Evolutionary conservation across 2,113 vertebrate genomes (phyloP).

Genomic region (Nicator chloris): DNA sequence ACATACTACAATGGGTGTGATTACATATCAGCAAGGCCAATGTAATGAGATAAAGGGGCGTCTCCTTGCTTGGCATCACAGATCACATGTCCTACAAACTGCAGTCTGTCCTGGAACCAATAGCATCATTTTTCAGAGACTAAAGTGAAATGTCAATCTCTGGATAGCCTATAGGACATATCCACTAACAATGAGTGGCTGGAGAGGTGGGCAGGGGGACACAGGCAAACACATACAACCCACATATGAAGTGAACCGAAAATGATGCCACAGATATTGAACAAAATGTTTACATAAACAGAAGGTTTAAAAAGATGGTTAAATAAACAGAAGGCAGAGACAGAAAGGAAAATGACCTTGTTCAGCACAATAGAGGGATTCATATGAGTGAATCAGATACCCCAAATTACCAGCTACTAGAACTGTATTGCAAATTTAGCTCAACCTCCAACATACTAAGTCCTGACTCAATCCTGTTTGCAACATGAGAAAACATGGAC

Average conservation of each 20-base stretch:
- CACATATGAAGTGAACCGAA: conserved; percentile 54
- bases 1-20: not conserved
- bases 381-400: not conserved
- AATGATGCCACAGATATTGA: conserved; percentile 26
- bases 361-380: not conserved
- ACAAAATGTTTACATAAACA: conserved; percentile 20
- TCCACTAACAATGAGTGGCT: not conserved
- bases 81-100: not conserved
- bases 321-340: not conserved
- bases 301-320: no score
- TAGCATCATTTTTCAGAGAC: not conserved
- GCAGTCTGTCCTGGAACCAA: not conserved
- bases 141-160: not conserved
- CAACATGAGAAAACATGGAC: not conserved
- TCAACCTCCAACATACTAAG: not conserved
- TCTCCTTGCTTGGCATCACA: not conserved
- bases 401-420: not conserved
- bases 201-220: not conserved
- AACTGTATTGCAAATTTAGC: not conserved
- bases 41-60: not conserved
- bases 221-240: not conserved
- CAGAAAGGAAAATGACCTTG: conserved; percentile 16
- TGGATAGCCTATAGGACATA: not conserved
- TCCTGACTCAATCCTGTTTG: not conserved
- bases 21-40: not conserved